A percentile compares a stretch with the other conserved stretches of the same genome.
These are phyloP conservation scores for Ramphastos sulfuratus DNA, from an alignment of 2,113 vertebrate species.

Conservation along the genomic window DNA sequence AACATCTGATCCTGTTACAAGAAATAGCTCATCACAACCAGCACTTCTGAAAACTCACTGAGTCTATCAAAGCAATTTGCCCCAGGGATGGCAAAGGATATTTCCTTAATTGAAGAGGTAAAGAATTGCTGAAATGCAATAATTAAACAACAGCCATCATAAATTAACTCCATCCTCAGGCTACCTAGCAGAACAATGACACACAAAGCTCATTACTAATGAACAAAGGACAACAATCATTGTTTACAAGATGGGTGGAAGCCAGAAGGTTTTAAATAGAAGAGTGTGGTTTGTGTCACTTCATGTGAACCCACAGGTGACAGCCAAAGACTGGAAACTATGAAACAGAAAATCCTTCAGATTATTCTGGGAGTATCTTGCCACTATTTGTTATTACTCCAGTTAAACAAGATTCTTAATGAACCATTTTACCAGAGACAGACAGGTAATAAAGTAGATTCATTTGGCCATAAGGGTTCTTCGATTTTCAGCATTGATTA, in stretches of 20 bases:
- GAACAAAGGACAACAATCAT: background rate
- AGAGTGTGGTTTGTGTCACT: fast-evolving
- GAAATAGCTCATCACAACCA: background rate
- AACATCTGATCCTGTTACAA: background rate
- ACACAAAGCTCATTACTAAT: background rate
- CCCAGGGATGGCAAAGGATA: background rate
- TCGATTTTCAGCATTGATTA: background rate
- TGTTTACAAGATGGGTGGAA: background rate
- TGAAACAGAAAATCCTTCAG: no score
- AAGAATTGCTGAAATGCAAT: background rate
- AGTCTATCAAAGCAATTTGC: background rate
- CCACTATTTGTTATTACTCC: background rate
- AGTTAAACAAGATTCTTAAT: background rate
- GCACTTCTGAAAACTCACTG: background rate
- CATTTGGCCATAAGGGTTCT: background rate
- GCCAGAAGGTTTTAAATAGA: background rate
- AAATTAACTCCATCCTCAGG: background rate
- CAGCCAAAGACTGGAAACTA: background rate
- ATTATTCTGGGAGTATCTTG: background rate
- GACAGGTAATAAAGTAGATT: background rate
- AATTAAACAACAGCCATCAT: background rate
- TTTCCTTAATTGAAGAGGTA: background rate
- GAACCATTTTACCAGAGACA: background rate
- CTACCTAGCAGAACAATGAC: background rate
- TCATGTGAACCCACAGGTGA: background rate